Evolutionary conservation across 1,140 invertebrate genomes (phyloP), one percentile per base, ranked within the genome.

Genomic region (Diprion similis): DNA sequence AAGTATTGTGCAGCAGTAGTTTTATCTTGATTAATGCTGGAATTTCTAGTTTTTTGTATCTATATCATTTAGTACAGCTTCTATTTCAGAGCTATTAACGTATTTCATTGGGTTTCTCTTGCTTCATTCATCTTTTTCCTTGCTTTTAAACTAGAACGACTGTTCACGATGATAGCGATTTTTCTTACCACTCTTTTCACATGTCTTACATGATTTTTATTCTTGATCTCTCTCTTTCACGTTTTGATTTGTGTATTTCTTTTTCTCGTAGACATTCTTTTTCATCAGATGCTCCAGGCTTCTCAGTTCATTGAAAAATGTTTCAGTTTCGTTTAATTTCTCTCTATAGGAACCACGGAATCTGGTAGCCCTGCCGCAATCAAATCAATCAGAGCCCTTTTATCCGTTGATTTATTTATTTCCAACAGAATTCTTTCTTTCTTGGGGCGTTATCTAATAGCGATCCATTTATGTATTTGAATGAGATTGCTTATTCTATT

Each of bases 391-490:
- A 66, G 8, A 9, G 75, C 65, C 0, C 10, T 37, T 13, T 46
- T n/a, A 19, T 65, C 48, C 15, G 69, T 72, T 24, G 37, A 45
- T 73, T 64, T 71, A 10, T 24, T 64, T 17, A 59, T 64, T 13
- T 75, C 71, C 59, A 70, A 75, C 10, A 37, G 24, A 37, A 37
- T 37, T 37, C 24, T 37, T 37, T 37, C 24, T 37, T 37, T 37
- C 6, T 73, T 47, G 70, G 17, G 11, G 74, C 76, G 68, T 77
- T 70, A 24, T 72, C 71, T 46, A 72, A 10, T n/a, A 75, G 66
- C 18, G 73, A 72, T 7, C 73, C 74, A 48, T 59, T 48, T 17
- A 19, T 59, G 18, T 70, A 77, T 70, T 64, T 75, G 48, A 65
- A 77, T 3, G 10, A 19, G 13, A 72, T 6, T 59, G 68, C 71